phyloP scores from a whole-genome alignment of 1,140 invertebrate genomes.

The Galendromus occidentalis region DNA sequence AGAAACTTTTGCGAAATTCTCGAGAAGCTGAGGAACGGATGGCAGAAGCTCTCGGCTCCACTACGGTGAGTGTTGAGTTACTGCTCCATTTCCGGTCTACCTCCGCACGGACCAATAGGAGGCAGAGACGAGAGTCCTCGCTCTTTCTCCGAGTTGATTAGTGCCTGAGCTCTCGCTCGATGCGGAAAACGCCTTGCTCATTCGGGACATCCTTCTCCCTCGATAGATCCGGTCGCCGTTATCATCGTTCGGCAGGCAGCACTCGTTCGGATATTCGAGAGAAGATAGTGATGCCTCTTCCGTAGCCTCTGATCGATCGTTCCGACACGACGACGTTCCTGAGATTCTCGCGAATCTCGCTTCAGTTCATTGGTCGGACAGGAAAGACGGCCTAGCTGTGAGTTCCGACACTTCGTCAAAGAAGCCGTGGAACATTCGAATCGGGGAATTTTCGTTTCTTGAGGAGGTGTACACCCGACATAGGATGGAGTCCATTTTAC shows the following conservation, averaged over 20 bases:
- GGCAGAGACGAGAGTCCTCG: too few relatives aligned
- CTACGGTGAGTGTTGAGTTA: not conserved
- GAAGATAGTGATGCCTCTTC: slow-evolving; percentile 17
- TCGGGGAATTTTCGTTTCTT: not conserved
- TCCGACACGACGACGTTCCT: slow-evolving; percentile 45
- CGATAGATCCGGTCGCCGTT: not conserved
- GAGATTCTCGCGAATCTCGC: slow-evolving; percentile 70
- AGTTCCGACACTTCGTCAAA: not conserved
- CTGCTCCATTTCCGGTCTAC: too few relatives aligned
- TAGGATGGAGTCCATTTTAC: slow-evolving; percentile 15
- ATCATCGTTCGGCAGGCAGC: not conserved
- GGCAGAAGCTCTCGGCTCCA: not conserved
- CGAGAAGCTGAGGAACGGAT: slow-evolving; percentile 10
- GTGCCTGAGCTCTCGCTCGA: too few relatives aligned
- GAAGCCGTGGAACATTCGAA: not conserved
- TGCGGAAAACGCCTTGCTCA: too few relatives aligned
- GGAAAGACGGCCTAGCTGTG: slow-evolving; percentile 57
- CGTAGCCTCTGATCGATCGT: slow-evolving; percentile 10
- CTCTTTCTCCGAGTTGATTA: too few relatives aligned
- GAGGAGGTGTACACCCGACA: too few relatives aligned
- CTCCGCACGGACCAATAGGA: too few relatives aligned
- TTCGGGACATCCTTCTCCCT: too few relatives aligned
- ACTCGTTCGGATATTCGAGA: slow-evolving; percentile 12
- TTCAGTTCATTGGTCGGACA: slow-evolving; percentile 69
- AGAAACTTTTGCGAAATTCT: slow-evolving; percentile 11